Base-by-base conservation (phyloP, 2,888 invertebrate species). In the Drosophila ustulata region DNA sequence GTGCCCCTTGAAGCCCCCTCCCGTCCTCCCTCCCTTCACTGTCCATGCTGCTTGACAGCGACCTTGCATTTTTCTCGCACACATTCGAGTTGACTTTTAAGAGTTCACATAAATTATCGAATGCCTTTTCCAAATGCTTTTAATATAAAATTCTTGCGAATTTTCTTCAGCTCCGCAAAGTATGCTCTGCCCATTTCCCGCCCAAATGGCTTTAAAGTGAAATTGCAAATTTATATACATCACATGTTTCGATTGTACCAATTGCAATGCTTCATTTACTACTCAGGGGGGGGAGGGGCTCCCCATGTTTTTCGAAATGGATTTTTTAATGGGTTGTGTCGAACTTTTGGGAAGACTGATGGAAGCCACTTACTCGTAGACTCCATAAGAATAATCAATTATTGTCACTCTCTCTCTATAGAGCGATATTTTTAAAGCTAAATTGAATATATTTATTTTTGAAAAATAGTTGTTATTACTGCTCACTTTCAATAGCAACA, bases 21-120 rank as follows among this genome's bases (percentile, higher is more conserved):
- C n/a, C n/a, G n/a, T n/a, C n/a, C n/a, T 0, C 18, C 3, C 1
- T 23, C 6, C 9, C 9, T 7, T 11, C 13, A 45, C 11, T n/a
- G 9, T 11, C 4, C 39, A 11, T 50, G 39, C 62, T 63, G 49
- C 73, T 67, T 52, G 41, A 56, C 52, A 58, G 66, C 32, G 28
- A 55, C 46, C 66, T 46, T 56, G 53, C 65, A 67, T 57, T 56
- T 59, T 39, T 26, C 6, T 41, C 13, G 43, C 34, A 37, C 50
- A 50, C 30, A 56, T 11, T 63, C 39, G 45, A 26, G 32, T 46
- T 57, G 26, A 57, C 46, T 57, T 45, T 47, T 57, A 32, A 55
- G 25, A n/a, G 55, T 45, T 13, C 32, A 25, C 32, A 55, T 25
- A 45, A 45, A 34, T 32, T 43, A 25, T 55, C n/a, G 13, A 45